phyloP scores from a whole-genome alignment of 2,113 vertebrate genomes.

The Lampris megalopsis region DNA sequence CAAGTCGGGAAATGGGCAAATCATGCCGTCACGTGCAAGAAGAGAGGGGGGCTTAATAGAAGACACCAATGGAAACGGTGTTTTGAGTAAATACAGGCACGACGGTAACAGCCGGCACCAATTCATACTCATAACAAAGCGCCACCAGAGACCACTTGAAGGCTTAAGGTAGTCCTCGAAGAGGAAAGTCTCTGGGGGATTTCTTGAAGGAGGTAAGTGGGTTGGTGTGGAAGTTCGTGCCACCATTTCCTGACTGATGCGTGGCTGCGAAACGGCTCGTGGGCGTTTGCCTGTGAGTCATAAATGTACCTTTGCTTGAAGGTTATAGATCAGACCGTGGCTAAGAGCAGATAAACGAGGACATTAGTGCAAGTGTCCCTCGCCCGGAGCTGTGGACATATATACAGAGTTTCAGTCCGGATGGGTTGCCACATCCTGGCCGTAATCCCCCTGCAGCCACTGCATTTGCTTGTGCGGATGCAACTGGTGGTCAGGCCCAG shows the following conservation, averaged over 20 bases:
- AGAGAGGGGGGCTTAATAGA: too few species aligned
- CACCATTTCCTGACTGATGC: background rate
- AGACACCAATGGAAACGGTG: too few species aligned
- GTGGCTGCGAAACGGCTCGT: slow-evolving; percentile 42
- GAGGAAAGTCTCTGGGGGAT: too few species aligned
- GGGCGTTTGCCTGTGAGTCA: slow-evolving; percentile 35
- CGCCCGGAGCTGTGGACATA: slow-evolving; percentile 43
- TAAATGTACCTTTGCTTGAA: slow-evolving; percentile 14
- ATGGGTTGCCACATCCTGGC: slow-evolving; percentile 74
- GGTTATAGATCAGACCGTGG: slow-evolving; percentile 33
- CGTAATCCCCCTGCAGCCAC: slow-evolving; percentile 57
- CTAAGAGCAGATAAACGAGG: slow-evolving; percentile 51
- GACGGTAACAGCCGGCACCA: too few species aligned
- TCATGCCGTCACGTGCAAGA: too few species aligned
- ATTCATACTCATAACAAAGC: too few species aligned
- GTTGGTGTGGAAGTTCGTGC: too few species aligned
- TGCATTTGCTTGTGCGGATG: slow-evolving; percentile 16
- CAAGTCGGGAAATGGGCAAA: too few species aligned
- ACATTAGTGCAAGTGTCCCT: slow-evolving; percentile 23
- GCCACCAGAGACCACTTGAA: too few species aligned
- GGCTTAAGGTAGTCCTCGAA: too few species aligned
- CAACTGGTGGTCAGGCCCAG: slow-evolving; percentile 17
- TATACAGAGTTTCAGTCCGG: slow-evolving; percentile 56
- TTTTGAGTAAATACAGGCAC: too few species aligned
- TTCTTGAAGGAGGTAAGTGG: too few species aligned